Evolutionary conservation across 2,888 invertebrate genomes (phyloP).

Genomic region (Acrocera orbiculus): DNA sequence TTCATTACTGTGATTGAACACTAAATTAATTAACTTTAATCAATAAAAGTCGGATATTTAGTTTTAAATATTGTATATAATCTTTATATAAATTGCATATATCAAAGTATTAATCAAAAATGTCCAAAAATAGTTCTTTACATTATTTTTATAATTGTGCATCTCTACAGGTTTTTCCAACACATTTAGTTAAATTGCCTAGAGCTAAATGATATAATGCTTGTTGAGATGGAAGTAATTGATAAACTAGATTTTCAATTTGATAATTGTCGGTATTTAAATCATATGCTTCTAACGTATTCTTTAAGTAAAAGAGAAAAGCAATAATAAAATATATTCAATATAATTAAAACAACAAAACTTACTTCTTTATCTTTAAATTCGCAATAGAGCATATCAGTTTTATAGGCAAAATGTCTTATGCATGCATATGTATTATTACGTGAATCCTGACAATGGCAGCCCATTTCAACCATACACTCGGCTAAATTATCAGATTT

Average conservation of each 20-base stretch:
- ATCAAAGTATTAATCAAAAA: no score
- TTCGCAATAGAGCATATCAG: slow-evolving; percentile 31
- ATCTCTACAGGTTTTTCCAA: slow-evolving; percentile 19
- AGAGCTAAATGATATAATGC: slow-evolving; percentile 34
- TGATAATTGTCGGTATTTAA: slow-evolving; percentile 52
- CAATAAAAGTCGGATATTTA: no score
- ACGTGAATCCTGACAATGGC: slow-evolving; percentile 68
- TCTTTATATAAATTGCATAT: no score
- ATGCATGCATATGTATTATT: slow-evolving; percentile 75
- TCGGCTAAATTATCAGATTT: slow-evolving; percentile 35
- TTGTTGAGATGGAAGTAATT: slow-evolving; percentile 34
- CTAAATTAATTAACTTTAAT: no score
- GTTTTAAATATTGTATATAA: no score
- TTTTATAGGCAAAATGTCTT: slow-evolving; percentile 38
- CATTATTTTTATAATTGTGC: slow-evolving; percentile 8
- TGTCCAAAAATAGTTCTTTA: no score
- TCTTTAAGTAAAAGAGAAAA: slow-evolving; percentile 31
- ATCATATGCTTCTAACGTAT: slow-evolving; percentile 63
- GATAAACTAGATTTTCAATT: slow-evolving; percentile 41
- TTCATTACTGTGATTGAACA: no score
- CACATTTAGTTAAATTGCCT: slow-evolving; percentile 22
- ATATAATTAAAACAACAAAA: neutral
- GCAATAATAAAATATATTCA: neutral
- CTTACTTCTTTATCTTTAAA: slow-evolving; percentile 32
- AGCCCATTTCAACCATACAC: slow-evolving; percentile 46